Conservation (phyloP, 2,797 vertebrate species). For the Mormyrops boulengeri region DNA sequence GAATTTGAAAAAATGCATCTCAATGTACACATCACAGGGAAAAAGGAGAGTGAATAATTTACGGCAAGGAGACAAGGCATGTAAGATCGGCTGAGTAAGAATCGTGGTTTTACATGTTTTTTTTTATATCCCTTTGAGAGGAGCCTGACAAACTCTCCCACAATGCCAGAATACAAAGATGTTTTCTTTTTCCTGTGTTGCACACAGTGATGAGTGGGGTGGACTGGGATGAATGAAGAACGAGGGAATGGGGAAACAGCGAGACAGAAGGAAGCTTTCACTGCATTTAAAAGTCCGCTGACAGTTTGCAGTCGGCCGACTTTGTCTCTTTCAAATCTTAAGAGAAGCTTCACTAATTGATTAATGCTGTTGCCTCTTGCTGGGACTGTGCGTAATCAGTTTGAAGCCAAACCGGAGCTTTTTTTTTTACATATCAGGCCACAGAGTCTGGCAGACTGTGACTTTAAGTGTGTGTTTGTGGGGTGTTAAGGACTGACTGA, state of each 20-base stretch:
- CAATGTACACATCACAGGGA: neutral
- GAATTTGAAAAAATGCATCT: neutral
- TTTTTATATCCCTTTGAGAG: neutral
- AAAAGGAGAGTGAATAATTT: neutral
- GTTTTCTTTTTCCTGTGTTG: slow-evolving; percentile 34
- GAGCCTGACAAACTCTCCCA: slow-evolving; percentile 10
- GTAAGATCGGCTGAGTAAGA: neutral
- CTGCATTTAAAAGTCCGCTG: slow-evolving; percentile 61
- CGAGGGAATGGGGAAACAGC: slow-evolving; percentile 51
- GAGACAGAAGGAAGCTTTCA: slow-evolving; percentile 48
- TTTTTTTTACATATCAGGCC: slow-evolving; percentile 47
- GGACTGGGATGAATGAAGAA: slow-evolving; percentile 31
- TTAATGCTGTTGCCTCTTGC: slow-evolving; percentile 63
- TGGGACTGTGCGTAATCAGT: slow-evolving; percentile 39
- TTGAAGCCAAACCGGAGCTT: slow-evolving; percentile 51
- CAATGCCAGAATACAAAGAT: slow-evolving; percentile 25
- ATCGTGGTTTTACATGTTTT: neutral
- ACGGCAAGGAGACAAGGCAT: neutral
- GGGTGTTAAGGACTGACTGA: neutral
- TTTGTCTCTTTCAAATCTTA: slow-evolving; percentile 59
- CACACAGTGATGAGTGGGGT: slow-evolving; percentile 49
- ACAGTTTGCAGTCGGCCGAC: slow-evolving; percentile 59
- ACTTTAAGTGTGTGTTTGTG: neutral
- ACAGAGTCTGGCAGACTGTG: slow-evolving; percentile 41
- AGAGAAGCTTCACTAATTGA: slow-evolving; percentile 65